These are phyloP conservation scores for Eristalis arbustorum DNA, from an alignment of 2,888 invertebrate genomes.

Conservation along the genomic window DNA sequence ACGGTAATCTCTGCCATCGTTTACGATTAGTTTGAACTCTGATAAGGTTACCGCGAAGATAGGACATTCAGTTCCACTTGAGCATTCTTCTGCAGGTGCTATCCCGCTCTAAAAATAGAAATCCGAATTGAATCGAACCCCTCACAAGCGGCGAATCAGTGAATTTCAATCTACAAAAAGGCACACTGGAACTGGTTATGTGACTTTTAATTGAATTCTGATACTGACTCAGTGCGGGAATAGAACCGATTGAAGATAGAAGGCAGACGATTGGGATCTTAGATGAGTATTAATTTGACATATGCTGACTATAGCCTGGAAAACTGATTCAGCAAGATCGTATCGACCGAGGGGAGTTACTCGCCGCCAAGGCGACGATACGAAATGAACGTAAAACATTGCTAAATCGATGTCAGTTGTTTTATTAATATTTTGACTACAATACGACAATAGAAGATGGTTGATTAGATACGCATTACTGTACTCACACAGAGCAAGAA, in stretches of 20 bases:
- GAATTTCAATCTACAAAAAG: background rate
- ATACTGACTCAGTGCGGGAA: constrained; percentile 13
- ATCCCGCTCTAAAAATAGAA: background rate
- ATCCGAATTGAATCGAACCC: background rate
- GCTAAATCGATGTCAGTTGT: too few relatives aligned
- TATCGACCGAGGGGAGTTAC: background rate
- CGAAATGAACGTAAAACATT: too few relatives aligned
- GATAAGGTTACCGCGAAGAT: too few relatives aligned
- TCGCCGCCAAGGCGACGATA: too few relatives aligned
- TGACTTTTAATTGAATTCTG: background rate
- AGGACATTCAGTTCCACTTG: too few relatives aligned
- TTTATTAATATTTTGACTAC: too few relatives aligned
- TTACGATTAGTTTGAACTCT: too few relatives aligned
- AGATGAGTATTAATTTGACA: constrained; percentile 31
- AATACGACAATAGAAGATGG: too few relatives aligned
- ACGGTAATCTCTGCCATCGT: too few relatives aligned
- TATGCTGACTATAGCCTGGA: constrained; percentile 1
- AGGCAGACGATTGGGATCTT: constrained; percentile 1
- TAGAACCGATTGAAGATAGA: constrained; percentile 13
- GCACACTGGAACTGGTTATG: background rate
- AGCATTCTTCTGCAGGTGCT: too few relatives aligned
- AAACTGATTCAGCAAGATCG: constrained; percentile 1
- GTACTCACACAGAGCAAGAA: too few relatives aligned
- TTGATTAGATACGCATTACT: too few relatives aligned
- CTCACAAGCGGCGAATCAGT: background rate